Evolutionary conservation across 2,113 vertebrate species (phyloP).

Genomic region (Malurus melanocephalus): DNA sequence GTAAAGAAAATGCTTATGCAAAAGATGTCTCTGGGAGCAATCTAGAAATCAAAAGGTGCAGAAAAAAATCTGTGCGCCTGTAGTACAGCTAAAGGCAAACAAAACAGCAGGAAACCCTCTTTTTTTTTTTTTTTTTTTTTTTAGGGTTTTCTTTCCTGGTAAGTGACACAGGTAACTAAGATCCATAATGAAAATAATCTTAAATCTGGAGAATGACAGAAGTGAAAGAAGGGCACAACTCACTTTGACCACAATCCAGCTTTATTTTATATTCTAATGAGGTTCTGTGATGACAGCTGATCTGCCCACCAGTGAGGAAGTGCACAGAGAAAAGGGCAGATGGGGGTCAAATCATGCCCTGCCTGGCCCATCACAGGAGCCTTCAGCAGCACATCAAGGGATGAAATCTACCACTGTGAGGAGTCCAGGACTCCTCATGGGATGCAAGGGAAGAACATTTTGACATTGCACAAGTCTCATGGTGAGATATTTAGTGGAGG

Average conservation of each 20-base stretch:
- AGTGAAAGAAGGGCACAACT: neutral
- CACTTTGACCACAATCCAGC: neutral
- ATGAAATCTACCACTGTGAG: neutral
- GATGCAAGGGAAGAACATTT: neutral
- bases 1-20: neutral
- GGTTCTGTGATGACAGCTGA: neutral
- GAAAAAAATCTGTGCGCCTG: neutral
- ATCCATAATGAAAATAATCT: neutral
- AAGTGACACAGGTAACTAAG: neutral
- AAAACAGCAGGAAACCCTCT: neutral
- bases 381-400: neutral
- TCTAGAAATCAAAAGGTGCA: neutral
- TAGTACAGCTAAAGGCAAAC: neutral
- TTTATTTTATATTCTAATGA: neutral
- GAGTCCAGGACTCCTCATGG: neutral
- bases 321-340: neutral
- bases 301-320: fast-evolving
- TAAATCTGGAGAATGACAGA: neutral
- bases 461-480: fast-evolving
- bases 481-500: neutral
- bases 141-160: neutral
- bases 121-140: neutral
- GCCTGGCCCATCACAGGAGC: neutral
- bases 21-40: neutral
- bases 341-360: fast-evolving